Conservation (phyloP, 2,797 vertebrate genomes). For the Acomys russatus region DNA sequence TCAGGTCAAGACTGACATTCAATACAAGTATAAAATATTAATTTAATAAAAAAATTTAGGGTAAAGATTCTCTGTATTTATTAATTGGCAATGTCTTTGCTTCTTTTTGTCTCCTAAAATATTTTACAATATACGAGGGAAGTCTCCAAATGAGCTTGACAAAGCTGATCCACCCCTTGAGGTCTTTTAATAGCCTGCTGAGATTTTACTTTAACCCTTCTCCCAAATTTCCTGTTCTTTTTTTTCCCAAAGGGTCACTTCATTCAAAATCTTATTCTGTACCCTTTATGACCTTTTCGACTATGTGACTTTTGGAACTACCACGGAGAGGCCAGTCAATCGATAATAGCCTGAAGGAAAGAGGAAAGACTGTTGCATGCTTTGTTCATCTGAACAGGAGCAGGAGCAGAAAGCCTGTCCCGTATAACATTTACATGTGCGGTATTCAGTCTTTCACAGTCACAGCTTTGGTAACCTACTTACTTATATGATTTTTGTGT, state of each 20-base stretch:
- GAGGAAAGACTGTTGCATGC: slow-evolving; percentile 1
- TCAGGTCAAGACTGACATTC: slow-evolving; percentile 77
- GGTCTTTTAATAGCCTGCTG: slow-evolving; percentile 53
- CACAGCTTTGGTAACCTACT: not conserved
- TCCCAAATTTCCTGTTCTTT: slow-evolving; percentile 58
- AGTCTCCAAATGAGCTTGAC: slow-evolving; percentile 52
- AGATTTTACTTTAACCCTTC: slow-evolving; percentile 58
- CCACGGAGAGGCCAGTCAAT: slow-evolving; percentile 33
- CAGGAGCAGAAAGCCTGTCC: not conserved
- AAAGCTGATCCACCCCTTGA: slow-evolving; percentile 61
- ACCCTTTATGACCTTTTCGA: slow-evolving; percentile 16
- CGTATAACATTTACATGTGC: not conserved
- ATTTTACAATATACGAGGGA: slow-evolving; percentile 53
- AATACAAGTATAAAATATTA: slow-evolving; percentile 76
- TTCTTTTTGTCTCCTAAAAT: slow-evolving; percentile 67
- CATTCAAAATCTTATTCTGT: slow-evolving; percentile 56
- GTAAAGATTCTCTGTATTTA: slow-evolving; percentile 64
- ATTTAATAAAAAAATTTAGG: slow-evolving; percentile 62
- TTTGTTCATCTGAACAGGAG: slow-evolving; percentile 18
- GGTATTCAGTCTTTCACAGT: slow-evolving; percentile 16
- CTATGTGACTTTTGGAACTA: slow-evolving; percentile 55
- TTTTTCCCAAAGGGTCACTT: slow-evolving; percentile 51
- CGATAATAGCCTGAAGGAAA: not conserved
- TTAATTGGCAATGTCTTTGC: slow-evolving; percentile 69
- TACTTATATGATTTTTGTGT: not conserved